Conservation (phyloP, 2,113 vertebrate genomes). For the Gobius niger region DNA sequence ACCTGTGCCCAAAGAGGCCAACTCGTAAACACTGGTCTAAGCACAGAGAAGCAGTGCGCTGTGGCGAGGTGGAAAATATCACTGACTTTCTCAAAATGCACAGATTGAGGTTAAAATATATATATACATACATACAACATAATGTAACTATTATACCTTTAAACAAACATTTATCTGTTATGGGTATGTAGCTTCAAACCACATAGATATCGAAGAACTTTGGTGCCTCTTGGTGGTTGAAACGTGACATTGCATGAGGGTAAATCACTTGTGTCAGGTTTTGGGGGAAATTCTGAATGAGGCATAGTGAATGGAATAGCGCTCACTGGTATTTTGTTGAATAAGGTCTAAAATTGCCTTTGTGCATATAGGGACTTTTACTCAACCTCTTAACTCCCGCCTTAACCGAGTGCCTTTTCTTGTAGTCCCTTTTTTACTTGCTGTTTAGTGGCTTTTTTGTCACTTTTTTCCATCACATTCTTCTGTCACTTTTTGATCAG, state of each 20-base stretch:
- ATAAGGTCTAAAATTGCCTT: no score
- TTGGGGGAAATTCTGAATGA: no score
- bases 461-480: no score
- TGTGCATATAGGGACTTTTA: no score
- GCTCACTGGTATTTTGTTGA: no score
- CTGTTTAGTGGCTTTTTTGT: no score
- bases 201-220: constrained; percentile 9
- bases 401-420: no score
- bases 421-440: no score
- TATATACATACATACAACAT: no score
- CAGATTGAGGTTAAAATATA: not conserved
- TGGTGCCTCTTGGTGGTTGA: constrained; percentile 50
- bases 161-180: not conserved
- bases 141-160: not conserved
- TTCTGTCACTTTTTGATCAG: no score
- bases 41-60: constrained; percentile 10
- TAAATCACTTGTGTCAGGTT: not conserved
- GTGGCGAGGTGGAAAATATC: not conserved
- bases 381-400: no score
- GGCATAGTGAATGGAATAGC: no score
- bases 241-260: constrained; percentile 8
- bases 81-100: not conserved
- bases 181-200: not conserved
- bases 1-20: constrained; percentile 17
- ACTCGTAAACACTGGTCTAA: constrained; percentile 31